These are phyloP conservation scores for Gasterosteus nipponicus DNA, from an alignment of 2,113 vertebrate genomes.

Conservation along the genomic window DNA sequence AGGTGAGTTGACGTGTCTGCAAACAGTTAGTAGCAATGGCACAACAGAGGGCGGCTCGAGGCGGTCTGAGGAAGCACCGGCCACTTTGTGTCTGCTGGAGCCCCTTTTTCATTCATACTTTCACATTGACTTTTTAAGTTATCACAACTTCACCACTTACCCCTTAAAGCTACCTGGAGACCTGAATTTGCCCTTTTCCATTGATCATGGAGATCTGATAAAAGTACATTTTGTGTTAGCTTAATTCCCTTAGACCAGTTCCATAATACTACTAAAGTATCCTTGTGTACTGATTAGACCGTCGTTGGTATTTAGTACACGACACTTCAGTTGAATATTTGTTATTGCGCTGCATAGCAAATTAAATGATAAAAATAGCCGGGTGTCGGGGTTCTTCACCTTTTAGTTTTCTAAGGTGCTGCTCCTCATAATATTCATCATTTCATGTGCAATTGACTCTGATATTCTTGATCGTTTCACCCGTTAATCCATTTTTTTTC, in stretches of 20 bases:
- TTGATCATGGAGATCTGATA: background rate
- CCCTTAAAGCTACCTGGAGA: background rate
- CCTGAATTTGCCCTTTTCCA: background rate
- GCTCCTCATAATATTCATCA: background rate
- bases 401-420: background rate
- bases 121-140: fast-evolving
- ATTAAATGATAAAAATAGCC: background rate
- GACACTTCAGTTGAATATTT: background rate
- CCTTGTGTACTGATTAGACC: background rate
- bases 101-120: conserved; percentile 3
- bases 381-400: background rate
- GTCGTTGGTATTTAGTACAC: background rate
- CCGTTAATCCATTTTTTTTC: conserved; percentile 12
- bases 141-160: background rate
- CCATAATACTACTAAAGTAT: background rate
- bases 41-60: background rate
- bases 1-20: conserved; percentile 61
- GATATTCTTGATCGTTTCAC: background rate
- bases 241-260: background rate
- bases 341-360: background rate
- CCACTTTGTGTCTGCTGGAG: background rate
- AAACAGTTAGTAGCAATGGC: too few species aligned
- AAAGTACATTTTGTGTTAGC: background rate
- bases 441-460: background rate
- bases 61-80: background rate